phyloP scores from a whole-genome alignment of 2,113 vertebrate species.

The Odobenus rosmarus region DNA sequence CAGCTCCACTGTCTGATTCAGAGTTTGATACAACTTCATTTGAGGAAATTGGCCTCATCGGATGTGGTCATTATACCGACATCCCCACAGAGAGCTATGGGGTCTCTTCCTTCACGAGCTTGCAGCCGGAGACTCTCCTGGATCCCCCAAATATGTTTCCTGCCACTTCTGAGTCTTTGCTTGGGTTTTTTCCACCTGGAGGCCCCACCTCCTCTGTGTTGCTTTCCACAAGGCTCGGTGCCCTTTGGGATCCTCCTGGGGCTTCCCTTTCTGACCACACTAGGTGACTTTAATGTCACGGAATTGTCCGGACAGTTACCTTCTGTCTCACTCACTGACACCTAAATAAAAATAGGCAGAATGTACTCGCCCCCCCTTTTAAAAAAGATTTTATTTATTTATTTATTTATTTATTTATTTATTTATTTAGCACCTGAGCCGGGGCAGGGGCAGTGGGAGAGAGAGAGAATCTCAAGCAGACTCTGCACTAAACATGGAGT shows the following conservation, averaged over 20 bases:
- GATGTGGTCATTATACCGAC: rapidly evolving
- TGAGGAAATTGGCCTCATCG: neutral
- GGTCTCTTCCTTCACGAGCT: neutral
- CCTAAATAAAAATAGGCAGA: neutral
- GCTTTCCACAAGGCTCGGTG: neutral
- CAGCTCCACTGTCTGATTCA: neutral
- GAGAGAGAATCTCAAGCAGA: neutral
- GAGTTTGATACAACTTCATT: neutral
- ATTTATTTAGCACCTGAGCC: neutral
- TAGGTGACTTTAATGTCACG: neutral
- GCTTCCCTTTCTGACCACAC: neutral
- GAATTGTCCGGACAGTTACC: neutral
- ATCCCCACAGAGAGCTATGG: neutral
- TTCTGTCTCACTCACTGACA: neutral
- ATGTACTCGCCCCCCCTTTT: rapidly evolving
- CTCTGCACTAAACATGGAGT: neutral
- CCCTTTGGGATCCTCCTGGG: neutral
- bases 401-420: too few relatives aligned
- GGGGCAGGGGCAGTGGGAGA: neutral
- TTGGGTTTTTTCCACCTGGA: too few relatives aligned
- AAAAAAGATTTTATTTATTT: neutral
- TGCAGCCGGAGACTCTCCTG: neutral
- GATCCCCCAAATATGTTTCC: rapidly evolving
- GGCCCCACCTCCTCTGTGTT: neutral
- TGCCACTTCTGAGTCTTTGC: neutral